These are phyloP conservation scores for Alces alces DNA, from an alignment of 2,113 vertebrate genomes.

Conservation along the genomic window DNA sequence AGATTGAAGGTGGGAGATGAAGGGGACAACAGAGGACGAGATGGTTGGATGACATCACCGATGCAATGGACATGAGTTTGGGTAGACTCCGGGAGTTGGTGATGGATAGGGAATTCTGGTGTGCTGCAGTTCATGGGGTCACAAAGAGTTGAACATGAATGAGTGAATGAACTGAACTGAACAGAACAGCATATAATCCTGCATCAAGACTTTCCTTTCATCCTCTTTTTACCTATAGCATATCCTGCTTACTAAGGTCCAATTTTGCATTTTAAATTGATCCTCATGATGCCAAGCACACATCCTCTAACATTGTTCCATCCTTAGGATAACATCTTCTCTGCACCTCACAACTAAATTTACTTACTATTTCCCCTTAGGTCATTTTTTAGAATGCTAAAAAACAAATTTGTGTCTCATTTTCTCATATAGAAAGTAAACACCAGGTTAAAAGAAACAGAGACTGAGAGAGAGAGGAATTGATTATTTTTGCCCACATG, in stretches of 20 bases:
- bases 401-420: neutral
- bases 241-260: neutral
- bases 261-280: neutral
- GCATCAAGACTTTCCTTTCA: neutral
- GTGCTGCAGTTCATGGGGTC: neutral
- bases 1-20: neutral
- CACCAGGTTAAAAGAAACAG: neutral
- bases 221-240: neutral
- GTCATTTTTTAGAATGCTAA: neutral
- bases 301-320: neutral
- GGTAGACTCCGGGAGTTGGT: neutral
- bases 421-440: neutral
- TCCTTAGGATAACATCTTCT: neutral
- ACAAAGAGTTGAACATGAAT: neutral
- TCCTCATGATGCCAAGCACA: neutral
- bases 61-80: neutral
- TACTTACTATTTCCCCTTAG: neutral
- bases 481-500: neutral
- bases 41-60: neutral
- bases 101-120: neutral
- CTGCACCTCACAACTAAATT: neutral
- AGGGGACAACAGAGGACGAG: neutral
- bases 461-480: neutral
- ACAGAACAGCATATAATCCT: neutral
- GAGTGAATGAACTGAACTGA: neutral